Percentiles rank a stretch among this genome's conserved stretches.
phyloP scores from a whole-genome alignment of 1,140 invertebrate genomes.

The Homalodisca vitripennis region DNA sequence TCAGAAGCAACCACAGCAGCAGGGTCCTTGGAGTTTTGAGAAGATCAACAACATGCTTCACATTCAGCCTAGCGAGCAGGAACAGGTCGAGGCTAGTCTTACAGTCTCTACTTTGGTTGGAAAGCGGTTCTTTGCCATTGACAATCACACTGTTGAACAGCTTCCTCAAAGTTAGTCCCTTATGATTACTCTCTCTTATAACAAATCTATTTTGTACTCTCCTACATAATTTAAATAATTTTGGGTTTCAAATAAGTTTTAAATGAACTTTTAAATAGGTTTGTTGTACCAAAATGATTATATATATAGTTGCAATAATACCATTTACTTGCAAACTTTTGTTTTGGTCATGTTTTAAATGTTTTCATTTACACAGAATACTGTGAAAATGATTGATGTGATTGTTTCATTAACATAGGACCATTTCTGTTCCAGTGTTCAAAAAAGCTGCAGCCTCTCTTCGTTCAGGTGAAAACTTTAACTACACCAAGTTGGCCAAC shows the following conservation, averaged over 20 bases:
- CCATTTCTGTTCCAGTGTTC: conserved; percentile 42
- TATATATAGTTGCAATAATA: no score
- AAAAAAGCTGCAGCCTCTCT: conserved; percentile 40
- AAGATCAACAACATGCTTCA: conserved; percentile 58
- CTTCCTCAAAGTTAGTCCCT: conserved; percentile 47
- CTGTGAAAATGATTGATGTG: no score
- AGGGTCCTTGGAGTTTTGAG: conserved; percentile 46
- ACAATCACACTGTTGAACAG: conserved; percentile 54
- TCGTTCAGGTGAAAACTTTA: conserved; percentile 39
- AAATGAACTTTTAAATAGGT: no score
- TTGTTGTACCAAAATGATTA: no score
- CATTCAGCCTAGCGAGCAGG: conserved; percentile 51
- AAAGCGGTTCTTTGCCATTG: conserved; percentile 54
- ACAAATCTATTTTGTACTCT: no score
- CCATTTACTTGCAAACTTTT: no score
- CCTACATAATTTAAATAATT: no score
- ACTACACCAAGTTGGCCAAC: conserved; percentile 56
- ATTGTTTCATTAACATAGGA: background rate
- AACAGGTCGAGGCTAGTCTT: conserved; percentile 58
- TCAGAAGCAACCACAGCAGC: background rate
- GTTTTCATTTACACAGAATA: no score
- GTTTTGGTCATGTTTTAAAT: no score
- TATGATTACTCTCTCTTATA: conserved; percentile 42
- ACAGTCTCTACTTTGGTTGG: conserved; percentile 48
- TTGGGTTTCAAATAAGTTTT: no score